These are phyloP conservation scores for Myrmophylax atrothorax DNA, from an alignment of 2,113 vertebrate genomes.

Conservation along the genomic window DNA sequence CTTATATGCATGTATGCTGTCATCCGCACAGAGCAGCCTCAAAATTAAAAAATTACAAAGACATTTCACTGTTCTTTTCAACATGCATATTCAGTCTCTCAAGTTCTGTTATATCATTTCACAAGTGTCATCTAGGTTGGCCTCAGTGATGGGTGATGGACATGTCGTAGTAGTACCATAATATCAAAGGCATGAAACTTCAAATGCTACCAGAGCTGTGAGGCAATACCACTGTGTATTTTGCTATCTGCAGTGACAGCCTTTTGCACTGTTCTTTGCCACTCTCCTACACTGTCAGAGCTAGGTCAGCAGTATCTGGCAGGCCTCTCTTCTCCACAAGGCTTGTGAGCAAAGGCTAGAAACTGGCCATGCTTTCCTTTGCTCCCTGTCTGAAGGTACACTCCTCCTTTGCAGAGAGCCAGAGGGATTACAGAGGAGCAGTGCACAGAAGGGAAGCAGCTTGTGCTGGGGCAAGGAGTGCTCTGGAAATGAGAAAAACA, in stretches of 20 bases:
- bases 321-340: neutral
- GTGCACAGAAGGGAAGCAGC: neutral
- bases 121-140: neutral
- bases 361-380: neutral
- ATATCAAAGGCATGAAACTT: neutral
- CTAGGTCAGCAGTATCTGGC: neutral
- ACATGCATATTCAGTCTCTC: neutral
- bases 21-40: neutral
- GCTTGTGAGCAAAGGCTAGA: neutral
- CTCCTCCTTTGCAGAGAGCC: neutral
- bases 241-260: neutral
- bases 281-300: neutral
- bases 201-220: neutral
- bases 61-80: neutral
- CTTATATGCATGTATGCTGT: neutral
- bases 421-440: neutral
- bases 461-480: neutral
- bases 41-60: neutral
- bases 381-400: neutral
- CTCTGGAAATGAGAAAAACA: neutral
- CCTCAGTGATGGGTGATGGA: neutral
- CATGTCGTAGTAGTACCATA: fast-evolving
- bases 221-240: neutral
- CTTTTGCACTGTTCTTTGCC: neutral
- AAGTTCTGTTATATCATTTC: neutral